phyloP scores from a whole-genome alignment of 2,113 vertebrate species.

The Seriola quinqueradiata region DNA sequence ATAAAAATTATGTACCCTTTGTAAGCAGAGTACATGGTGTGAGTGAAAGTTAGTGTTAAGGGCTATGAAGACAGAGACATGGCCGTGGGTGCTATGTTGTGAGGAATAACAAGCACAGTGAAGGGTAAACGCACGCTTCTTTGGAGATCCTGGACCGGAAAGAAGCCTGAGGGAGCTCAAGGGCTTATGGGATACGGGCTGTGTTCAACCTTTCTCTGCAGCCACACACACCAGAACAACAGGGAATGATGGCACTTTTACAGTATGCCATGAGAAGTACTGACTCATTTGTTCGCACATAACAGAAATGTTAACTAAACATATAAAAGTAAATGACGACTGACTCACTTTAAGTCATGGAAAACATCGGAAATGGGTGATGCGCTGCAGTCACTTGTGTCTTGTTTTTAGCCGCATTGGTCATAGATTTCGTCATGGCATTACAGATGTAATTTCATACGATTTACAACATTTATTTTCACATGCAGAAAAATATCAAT shows the following conservation, averaged over 20 bases:
- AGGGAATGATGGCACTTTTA: conserved; percentile 61
- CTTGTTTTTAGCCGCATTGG: not conserved
- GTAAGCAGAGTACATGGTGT: conserved; percentile 49
- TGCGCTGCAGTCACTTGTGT: not conserved
- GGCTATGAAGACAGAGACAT: conserved; percentile 72
- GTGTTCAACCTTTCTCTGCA: conserved; percentile 83
- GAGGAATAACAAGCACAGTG: conserved; percentile 80
- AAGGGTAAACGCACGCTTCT: conserved; percentile 81
- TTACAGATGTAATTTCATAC: not conserved
- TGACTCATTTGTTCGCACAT: conserved; percentile 60
- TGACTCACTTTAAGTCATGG: not conserved
- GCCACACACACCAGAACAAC: conserved; percentile 61
- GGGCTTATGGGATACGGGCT: conserved; percentile 77
- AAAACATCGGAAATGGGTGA: not conserved
- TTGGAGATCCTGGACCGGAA: conserved; percentile 76
- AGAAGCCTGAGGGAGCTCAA: conserved; percentile 76
- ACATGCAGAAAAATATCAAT: conserved; percentile 5
- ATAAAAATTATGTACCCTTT: conserved; percentile 4
- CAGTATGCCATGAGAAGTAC: conserved; percentile 51
- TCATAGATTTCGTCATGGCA: not conserved
- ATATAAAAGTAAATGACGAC: conserved; percentile 35
- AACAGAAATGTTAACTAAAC: conserved; percentile 43
- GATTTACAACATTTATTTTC: conserved; percentile 4
- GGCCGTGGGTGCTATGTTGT: conserved; percentile 75
- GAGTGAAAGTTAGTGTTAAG: conserved; percentile 73